These are phyloP conservation scores for Cyclargus thomasi DNA, from an alignment of 1,140 invertebrate species.

Conservation along the genomic window DNA sequence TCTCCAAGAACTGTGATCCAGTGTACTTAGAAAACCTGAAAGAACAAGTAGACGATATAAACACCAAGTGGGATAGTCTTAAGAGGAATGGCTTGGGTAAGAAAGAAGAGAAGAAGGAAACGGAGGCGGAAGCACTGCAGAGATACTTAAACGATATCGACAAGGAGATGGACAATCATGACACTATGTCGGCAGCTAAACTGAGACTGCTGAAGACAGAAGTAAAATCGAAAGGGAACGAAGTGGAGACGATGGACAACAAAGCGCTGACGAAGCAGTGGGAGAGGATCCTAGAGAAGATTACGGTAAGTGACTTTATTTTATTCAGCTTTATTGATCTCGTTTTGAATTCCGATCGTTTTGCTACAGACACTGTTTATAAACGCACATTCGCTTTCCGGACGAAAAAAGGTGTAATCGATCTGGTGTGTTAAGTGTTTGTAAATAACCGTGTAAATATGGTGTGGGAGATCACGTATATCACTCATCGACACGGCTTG, in stretches of 20 bases:
- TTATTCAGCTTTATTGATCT: slow-evolving; percentile 14
- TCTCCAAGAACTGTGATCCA: slow-evolving; percentile 80
- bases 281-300: slow-evolving; percentile 46
- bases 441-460: slow-evolving; percentile 45
- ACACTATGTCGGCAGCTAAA: slow-evolving; percentile 38
- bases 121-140: slow-evolving; percentile 30
- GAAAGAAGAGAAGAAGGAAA: slow-evolving; percentile 26
- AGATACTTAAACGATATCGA: slow-evolving; percentile 43
- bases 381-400: slow-evolving; percentile 39
- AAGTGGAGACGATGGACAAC: slow-evolving; percentile 36
- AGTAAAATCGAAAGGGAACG: slow-evolving; percentile 35
- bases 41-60: slow-evolving; percentile 73
- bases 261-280: slow-evolving; percentile 37
- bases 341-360: background rate
- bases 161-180: slow-evolving; percentile 35
- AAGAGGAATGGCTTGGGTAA: slow-evolving; percentile 34
- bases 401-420: slow-evolving; percentile 15
- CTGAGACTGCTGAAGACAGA: slow-evolving; percentile 37
- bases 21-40: slow-evolving; percentile 79
- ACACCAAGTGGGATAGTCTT: slow-evolving; percentile 57
- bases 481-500: slow-evolving; percentile 39
- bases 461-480: slow-evolving; percentile 24
- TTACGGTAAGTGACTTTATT: slow-evolving; percentile 43
- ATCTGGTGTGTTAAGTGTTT: slow-evolving; percentile 17
- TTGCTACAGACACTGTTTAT: slow-evolving; percentile 38